Conservation (phyloP, 2,888 invertebrate species). For the Caenorhabditis angaria region DNA sequence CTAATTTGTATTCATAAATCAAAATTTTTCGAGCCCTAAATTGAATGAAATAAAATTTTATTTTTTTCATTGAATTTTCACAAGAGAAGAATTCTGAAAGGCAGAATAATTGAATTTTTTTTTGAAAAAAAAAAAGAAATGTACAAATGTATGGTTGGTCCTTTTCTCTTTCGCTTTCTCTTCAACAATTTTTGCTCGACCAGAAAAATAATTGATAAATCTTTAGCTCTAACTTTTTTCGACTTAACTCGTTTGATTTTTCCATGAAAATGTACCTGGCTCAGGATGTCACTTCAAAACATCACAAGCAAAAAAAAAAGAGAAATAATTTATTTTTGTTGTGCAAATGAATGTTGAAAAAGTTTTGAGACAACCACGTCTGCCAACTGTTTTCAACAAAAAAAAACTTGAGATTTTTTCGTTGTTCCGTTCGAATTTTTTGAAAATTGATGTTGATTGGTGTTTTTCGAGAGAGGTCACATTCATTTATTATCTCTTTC, state of each 20-base stretch:
- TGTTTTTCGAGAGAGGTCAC: background rate
- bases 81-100: too few relatives aligned
- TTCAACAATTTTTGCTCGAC: background rate
- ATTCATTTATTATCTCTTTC: too few relatives aligned
- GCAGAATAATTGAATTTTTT: too few relatives aligned
- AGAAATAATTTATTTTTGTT: conserved; percentile 1
- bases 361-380: conserved; percentile 4
- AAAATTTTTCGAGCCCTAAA: background rate
- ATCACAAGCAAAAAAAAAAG: background rate
- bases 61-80: background rate
- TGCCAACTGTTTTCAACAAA: conserved; percentile 2
- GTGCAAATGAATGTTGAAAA: conserved; percentile 2
- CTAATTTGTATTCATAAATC: background rate
- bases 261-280: background rate
- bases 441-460: background rate
- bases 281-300: conserved; percentile 2
- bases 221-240: background rate
- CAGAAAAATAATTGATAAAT: background rate
- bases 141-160: too few relatives aligned
- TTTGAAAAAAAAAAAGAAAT: background rate
- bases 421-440: background rate
- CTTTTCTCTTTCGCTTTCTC: too few relatives aligned
- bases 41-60: background rate
- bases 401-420: background rate
- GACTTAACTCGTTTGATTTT: background rate